Evolutionary conservation across 2,113 vertebrate genomes (phyloP).

Genomic region (Ariopsis seemanni): DNA sequence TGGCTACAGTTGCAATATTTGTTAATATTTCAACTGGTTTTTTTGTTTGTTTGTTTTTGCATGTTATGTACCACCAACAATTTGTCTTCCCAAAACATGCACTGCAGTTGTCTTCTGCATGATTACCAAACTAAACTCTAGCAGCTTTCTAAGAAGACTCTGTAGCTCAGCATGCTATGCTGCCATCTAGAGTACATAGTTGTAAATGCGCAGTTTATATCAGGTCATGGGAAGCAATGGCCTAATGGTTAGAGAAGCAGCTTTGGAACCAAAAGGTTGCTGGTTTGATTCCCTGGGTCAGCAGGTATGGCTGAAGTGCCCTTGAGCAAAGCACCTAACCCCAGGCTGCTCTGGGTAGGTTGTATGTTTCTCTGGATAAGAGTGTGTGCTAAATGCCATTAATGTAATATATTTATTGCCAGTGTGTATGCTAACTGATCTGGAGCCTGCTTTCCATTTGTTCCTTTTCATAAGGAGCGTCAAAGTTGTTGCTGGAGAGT

Average conservation of each 20-base stretch:
- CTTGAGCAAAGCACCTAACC: too few species aligned
- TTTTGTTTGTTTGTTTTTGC: background rate
- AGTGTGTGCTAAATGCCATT: too few species aligned
- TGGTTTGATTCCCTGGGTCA: too few species aligned
- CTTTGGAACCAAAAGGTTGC: too few species aligned
- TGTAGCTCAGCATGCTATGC: constrained; percentile 5
- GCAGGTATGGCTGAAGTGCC: too few species aligned
- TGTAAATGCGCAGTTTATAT: background rate
- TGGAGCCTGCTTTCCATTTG: background rate
- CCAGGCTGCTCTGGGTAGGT: too few species aligned
- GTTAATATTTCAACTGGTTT: background rate
- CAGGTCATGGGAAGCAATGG: too few species aligned
- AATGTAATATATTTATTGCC: background rate
- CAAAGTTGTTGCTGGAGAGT: background rate
- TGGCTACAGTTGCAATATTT: background rate
- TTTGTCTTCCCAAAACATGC: background rate
- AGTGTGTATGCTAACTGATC: background rate
- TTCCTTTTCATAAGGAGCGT: background rate
- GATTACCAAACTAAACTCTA: background rate
- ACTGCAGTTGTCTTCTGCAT: background rate
- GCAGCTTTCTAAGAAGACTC: background rate
- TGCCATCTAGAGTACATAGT: constrained; percentile 49
- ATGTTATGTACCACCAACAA: background rate
- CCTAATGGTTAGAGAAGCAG: too few species aligned
- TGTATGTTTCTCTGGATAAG: too few species aligned